phyloP scores from a whole-genome alignment of 2,797 vertebrate species.

The Poliocrania exsul region DNA sequence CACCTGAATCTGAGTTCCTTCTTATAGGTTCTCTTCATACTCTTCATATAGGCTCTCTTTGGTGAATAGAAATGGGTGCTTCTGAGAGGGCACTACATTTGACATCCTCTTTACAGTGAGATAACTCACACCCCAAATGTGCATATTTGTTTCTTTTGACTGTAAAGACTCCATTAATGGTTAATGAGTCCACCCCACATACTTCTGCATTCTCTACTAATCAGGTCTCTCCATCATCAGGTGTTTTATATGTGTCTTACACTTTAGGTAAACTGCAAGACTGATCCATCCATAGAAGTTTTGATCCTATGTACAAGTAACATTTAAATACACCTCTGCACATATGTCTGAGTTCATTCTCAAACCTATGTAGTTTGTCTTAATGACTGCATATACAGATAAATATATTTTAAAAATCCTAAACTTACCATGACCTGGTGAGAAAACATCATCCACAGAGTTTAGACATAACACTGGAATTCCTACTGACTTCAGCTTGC shows the following conservation, averaged over 20 bases:
- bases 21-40: not conserved
- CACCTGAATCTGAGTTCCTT: not conserved
- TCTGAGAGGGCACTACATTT: not conserved
- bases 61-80: not conserved
- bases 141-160: not conserved
- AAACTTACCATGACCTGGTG: constrained; percentile 91
- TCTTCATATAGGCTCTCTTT: not conserved
- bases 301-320: not conserved
- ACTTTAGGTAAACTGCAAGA: not conserved
- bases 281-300: not conserved
- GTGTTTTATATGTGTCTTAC: not conserved
- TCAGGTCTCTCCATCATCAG: not conserved
- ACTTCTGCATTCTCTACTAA: not conserved
- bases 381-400: not conserved
- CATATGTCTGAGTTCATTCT: not conserved
- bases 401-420: not conserved
- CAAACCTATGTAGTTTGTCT: not conserved
- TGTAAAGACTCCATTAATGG: not conserved
- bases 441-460: constrained; percentile 96
- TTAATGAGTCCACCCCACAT: not conserved
- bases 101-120: not conserved
- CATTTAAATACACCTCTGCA: not conserved
- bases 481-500: constrained; percentile 90
- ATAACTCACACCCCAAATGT: not conserved
- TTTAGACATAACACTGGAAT: constrained; percentile 98